Percentiles rank a stretch among this genome's conserved stretches.
These are phyloP conservation scores for human DNA, from an alignment of 2,113 vertebrate genomes.

Conservation along the genomic window DNA sequence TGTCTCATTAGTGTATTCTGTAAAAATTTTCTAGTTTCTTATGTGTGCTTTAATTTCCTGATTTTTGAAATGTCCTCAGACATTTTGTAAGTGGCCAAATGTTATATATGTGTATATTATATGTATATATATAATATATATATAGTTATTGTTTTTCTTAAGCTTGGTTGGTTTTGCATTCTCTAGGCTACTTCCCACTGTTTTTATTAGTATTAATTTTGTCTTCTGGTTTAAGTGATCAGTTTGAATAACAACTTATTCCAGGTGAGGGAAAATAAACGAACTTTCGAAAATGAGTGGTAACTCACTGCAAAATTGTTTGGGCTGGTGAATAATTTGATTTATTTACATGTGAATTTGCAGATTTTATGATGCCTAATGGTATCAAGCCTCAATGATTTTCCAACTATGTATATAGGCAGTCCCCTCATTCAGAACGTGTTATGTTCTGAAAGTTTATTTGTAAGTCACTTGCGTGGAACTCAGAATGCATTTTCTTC, in stretches of 20 bases:
- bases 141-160: neutral
- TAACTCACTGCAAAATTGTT: neutral
- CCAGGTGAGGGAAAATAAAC: conserved; percentile 2
- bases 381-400: neutral
- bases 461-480: conserved; percentile 40
- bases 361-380: neutral
- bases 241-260: conserved; percentile 17
- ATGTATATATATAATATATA: neutral
- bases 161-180: neutral
- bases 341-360: neutral
- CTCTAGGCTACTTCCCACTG: neutral
- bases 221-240: neutral
- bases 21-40: neutral
- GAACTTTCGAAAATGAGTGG: conserved; percentile 11
- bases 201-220: conserved; percentile 47
- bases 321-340: neutral
- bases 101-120: neutral
- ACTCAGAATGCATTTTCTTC: neutral
- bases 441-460: neutral
- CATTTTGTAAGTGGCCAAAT: neutral
- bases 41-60: conserved; percentile 1
- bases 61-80: conserved; percentile 42
- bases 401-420: neutral
- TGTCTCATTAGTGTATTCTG: neutral
- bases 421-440: neutral